Percentiles rank a stretch among this genome's conserved stretches.
phyloP scores from a whole-genome alignment of 2,113 vertebrate genomes.

The Protobothrops flavoviridis region DNA sequence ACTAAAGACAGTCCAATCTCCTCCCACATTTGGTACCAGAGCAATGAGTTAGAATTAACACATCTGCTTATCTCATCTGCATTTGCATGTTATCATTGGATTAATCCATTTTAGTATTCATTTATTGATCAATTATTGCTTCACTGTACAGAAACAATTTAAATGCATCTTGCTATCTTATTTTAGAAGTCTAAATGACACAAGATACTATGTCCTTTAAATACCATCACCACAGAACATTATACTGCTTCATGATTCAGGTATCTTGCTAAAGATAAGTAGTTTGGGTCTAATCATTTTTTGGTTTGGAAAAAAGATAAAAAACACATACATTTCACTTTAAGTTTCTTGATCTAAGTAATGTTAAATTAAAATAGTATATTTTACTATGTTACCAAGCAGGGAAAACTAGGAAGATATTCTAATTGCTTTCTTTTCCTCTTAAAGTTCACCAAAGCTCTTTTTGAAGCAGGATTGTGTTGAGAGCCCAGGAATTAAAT shows the following conservation, averaged over 20 bases:
- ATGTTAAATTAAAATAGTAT: neutral
- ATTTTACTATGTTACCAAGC: neutral
- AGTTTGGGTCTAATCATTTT: neutral
- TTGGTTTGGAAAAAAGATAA: neutral
- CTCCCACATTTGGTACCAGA: neutral
- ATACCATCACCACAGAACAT: neutral
- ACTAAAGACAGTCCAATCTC: neutral
- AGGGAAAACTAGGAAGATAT: neutral
- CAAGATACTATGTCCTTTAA: too few species aligned
- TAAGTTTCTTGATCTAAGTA: neutral
- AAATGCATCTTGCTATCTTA: neutral
- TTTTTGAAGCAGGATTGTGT: neutral
- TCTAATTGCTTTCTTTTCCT: neutral
- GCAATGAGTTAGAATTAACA: neutral
- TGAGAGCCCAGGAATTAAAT: neutral
- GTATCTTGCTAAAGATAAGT: neutral
- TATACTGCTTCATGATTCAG: neutral
- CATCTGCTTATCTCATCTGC: neutral
- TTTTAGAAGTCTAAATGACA: neutral
- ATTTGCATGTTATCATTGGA: neutral
- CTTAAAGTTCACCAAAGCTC: neutral
- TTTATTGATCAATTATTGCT: neutral
- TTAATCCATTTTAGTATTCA: slow-evolving; percentile 18
- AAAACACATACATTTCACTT: neutral
- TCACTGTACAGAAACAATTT: neutral